Base-by-base conservation (phyloP, 2,888 invertebrate genomes). In the Melieria omissa region DNA sequence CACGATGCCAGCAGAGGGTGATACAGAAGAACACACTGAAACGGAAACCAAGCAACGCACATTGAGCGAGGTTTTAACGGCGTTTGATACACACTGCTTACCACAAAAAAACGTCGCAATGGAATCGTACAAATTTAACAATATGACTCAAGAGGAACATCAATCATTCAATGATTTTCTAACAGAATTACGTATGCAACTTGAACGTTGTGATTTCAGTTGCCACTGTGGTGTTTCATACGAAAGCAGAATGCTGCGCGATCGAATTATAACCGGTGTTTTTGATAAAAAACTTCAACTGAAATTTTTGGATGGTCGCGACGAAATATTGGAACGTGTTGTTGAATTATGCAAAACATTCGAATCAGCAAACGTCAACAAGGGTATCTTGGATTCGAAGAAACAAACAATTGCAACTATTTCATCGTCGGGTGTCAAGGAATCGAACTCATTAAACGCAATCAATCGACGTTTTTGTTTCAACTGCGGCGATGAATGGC, bases 101-200 rank as follows among this genome's bases (percentile, higher is more conserved):
- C 74, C 74, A 12, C 58, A 60, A 46, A 71, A 58, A 57, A 67
- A 67, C 41, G 10, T 67, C 5, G 63, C 70, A 2, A 60, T 75
- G 62, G 69, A 74, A 9, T 42, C 71, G 29, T 76, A 63, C 60
- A 78, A 78, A 68, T 77, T 75, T 41, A 75, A 76, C 54, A 70
- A 46, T 7, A 75, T 75, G n/a, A 42, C 63, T n/a, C 78, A 78
- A 74, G 76, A 74, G 68, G 76, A 76, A 68, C 62, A 71, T 8
- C 76, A 77, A 66, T 8, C 72, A 49, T 74, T 78, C 58, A 58
- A 29, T 16, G 76, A 76, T 14, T 77, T 76, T 58, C 71, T 73
- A 71, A 77, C 76, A 4, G 76, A 77, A 65, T 60, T 76, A 7
- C 75, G 76, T 2, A 76, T 45, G 61, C 76, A 75, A 70, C n/a